Evolutionary conservation across 2,113 vertebrate genomes (phyloP).

Genomic region (Grammomys surdaster): DNA sequence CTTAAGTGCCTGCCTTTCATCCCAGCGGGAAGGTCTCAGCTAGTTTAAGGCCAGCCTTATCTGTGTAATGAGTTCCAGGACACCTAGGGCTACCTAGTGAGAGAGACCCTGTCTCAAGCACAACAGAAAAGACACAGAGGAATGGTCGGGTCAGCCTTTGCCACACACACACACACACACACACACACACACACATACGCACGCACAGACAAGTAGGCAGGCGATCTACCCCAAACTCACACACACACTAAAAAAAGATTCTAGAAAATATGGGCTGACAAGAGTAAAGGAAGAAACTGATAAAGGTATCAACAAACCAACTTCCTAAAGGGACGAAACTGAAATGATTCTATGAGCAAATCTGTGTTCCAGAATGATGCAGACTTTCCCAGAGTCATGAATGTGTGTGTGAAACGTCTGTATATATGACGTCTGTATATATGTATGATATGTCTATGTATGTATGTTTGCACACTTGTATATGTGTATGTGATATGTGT

Average conservation of each 20-base stretch:
- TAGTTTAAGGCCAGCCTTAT: background rate
- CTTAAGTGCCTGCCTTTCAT: background rate
- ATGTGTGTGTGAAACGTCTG: background rate
- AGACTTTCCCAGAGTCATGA: background rate
- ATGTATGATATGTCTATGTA: background rate
- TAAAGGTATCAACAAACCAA: constrained; percentile 2
- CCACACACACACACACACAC: no score
- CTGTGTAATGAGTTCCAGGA: background rate
- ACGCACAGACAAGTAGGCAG: background rate
- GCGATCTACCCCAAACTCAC: background rate
- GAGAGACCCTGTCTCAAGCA: background rate
- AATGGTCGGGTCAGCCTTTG: background rate
- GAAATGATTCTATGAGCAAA: constrained; percentile 28
- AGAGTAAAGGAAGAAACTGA: background rate
- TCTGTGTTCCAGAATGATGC: background rate
- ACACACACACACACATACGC: no score
- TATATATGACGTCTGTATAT: background rate
- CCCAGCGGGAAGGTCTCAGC: background rate
- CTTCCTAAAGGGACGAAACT: background rate
- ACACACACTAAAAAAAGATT: background rate
- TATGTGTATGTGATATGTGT: background rate
- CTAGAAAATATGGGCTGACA: background rate
- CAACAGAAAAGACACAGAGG: background rate
- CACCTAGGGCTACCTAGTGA: no score
- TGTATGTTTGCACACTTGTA: background rate